Base-by-base conservation (phyloP, 2,797 vertebrate species). In the Anguilla megastoma region DNA sequence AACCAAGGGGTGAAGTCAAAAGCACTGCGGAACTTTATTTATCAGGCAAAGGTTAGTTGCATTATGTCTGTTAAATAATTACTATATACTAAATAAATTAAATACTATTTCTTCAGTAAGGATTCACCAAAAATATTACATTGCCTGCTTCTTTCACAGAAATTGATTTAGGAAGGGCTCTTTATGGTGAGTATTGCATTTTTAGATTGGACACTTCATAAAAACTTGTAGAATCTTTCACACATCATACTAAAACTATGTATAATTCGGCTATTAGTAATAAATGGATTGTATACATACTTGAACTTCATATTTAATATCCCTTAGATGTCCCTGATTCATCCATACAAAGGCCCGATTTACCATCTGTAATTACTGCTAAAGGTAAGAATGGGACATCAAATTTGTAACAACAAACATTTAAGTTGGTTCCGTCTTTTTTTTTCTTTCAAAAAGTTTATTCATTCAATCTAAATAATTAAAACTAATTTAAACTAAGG, bases 1-100 rank as follows among this genome's bases (percentile, higher is more conserved):
- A 98, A 89, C 97, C 97, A 10, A 95, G 96, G 93, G 97, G 97
- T 90, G 98, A 99, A 95, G 96, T 97, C 87, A 97, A 97, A 92
- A 98, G 97, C 93, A 97, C 97, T 24, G 98, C 98, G 84, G 97
- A 99, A 90, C 96, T 99, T 89, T 97, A 97, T 92, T 94, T 98
- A 9, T 97, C 98, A 66, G 97, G 96, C 45, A 98, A 97, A 99
- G 99, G 98, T 99, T 83, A 92, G 97, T 93, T 91, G 90, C 90
- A 89, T 90, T 92, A 79, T 87, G 69, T 92, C 27, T 48, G 8
- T 27, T 24, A 21, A 5, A 92, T 92, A 92, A 91, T 92, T 36
- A 36, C 36, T 36, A 36, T 36, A 36, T 36, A 36, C 63, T 85
- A 86, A 41, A 89, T 92, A 90, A 83, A 93, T 93, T 79, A 84